Percentiles rank a stretch among this genome's conserved stretches.
Conservation (phyloP, 1,140 invertebrate genomes). For the Phortica variegata region DNA sequence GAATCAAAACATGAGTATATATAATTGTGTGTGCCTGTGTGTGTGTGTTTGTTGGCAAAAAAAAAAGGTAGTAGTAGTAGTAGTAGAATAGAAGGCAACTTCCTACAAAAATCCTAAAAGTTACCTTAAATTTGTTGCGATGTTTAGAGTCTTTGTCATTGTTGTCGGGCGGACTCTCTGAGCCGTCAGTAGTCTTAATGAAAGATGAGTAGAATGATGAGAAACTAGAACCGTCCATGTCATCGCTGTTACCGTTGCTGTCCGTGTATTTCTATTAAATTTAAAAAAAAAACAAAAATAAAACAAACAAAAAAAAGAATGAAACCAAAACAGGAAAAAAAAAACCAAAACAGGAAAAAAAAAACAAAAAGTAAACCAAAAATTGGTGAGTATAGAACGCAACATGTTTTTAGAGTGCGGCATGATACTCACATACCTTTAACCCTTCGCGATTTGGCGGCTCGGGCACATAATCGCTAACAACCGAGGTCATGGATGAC, state of each 20-base stretch:
- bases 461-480: constrained; percentile 31
- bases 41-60: too few species aligned
- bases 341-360: too few species aligned
- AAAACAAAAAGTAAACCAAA: background rate
- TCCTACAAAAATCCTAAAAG: too few species aligned
- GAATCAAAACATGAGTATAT: background rate
- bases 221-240: constrained; percentile 60
- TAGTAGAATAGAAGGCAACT: background rate
- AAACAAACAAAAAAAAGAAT: too few species aligned
- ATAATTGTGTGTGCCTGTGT: too few species aligned
- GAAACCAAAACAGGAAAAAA: too few species aligned
- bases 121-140: constrained; percentile 41
- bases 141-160: constrained; percentile 46
- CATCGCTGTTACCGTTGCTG: constrained; percentile 55
- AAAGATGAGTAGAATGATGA: constrained; percentile 62
- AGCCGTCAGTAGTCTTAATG: constrained; percentile 59
- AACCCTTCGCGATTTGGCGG: constrained; percentile 13
- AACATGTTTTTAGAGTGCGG: background rate
- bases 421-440: constrained; percentile 16
- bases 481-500: constrained; percentile 55
- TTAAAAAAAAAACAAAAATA: background rate
- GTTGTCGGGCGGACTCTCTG: constrained; percentile 47
- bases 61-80: too few species aligned
- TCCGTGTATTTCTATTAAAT: constrained; percentile 34
- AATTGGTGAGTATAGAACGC: background rate